phyloP scores from a whole-genome alignment of 1,140 invertebrate genomes.

The Spodoptera frugiperda region DNA sequence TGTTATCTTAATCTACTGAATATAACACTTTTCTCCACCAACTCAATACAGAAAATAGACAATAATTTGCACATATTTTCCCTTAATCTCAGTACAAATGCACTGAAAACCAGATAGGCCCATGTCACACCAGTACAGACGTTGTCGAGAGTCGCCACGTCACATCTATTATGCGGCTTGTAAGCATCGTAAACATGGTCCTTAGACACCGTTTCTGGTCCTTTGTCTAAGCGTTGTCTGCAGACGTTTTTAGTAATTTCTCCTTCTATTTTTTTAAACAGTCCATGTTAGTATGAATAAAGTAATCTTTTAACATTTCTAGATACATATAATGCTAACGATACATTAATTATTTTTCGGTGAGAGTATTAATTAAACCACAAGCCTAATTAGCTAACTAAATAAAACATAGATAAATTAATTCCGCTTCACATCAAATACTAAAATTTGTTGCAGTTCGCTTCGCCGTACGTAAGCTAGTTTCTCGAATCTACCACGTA shows the following conservation, averaged over 20 bases:
- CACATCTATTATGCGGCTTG: neutral
- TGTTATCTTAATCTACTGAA: no score
- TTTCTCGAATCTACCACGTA: neutral
- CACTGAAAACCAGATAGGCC: neutral
- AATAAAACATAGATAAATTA: constrained; percentile 31
- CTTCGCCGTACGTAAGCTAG: constrained; percentile 30
- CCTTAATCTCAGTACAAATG: neutral
- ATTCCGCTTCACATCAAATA: constrained; percentile 26
- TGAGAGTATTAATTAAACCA: neutral
- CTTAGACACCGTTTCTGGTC: neutral
- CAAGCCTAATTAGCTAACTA: neutral
- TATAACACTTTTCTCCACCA: no score
- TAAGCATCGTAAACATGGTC: constrained; percentile 4
- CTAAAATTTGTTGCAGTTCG: constrained; percentile 15
- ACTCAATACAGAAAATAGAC: no score
- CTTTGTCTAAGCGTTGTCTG: neutral
- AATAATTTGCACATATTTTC: no score
- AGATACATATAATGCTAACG: no score
- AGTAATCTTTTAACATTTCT: no score
- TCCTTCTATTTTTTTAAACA: no score
- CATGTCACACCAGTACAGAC: neutral
- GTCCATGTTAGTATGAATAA: no score
- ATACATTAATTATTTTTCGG: neutral
- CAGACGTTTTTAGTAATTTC: neutral
- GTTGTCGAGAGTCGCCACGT: neutral